phyloP scores from a whole-genome alignment of 2,797 vertebrate genomes.

The Tangara arthus region DNA sequence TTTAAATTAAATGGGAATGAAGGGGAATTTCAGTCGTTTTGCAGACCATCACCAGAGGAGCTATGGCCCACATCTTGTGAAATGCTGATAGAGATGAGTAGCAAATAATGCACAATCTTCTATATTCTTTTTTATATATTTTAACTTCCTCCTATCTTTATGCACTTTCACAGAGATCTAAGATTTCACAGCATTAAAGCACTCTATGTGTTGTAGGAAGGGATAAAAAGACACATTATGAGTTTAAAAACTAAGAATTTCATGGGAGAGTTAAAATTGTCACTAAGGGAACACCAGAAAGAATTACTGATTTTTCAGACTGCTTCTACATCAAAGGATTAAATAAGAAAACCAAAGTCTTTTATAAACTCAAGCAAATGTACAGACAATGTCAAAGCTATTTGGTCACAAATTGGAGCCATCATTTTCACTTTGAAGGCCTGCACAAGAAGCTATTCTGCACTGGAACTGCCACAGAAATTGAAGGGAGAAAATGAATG shows the following conservation, averaged over 20 bases:
- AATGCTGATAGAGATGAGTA: not conserved
- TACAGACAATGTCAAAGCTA: conserved; percentile 61
- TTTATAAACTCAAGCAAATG: conserved; percentile 39
- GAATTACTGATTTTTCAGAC: conserved; percentile 52
- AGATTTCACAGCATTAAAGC: conserved; percentile 2
- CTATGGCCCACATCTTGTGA: not conserved
- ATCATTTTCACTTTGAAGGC: conserved; percentile 53
- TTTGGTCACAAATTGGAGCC: conserved; percentile 54
- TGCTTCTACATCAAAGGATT: conserved; percentile 54
- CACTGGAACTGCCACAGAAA: conserved; percentile 37
- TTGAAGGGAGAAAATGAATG: conserved; percentile 49
- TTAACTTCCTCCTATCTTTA: not conserved
- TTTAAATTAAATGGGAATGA: not conserved
- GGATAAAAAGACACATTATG: conserved; percentile 33
- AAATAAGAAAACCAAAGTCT: conserved; percentile 52
- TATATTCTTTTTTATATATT: not conserved
- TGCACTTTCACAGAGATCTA: not conserved
- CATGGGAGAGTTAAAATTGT: conserved; percentile 39
- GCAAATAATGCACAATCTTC: not conserved
- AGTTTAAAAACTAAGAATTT: conserved; percentile 40
- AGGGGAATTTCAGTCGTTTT: not conserved
- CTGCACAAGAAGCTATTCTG: conserved; percentile 37
- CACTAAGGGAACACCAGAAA: conserved; percentile 44
- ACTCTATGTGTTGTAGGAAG: not conserved
- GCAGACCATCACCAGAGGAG: not conserved